These are phyloP conservation scores for Xenus cinereus DNA, from an alignment of 2,113 vertebrate genomes.

Conservation along the genomic window DNA sequence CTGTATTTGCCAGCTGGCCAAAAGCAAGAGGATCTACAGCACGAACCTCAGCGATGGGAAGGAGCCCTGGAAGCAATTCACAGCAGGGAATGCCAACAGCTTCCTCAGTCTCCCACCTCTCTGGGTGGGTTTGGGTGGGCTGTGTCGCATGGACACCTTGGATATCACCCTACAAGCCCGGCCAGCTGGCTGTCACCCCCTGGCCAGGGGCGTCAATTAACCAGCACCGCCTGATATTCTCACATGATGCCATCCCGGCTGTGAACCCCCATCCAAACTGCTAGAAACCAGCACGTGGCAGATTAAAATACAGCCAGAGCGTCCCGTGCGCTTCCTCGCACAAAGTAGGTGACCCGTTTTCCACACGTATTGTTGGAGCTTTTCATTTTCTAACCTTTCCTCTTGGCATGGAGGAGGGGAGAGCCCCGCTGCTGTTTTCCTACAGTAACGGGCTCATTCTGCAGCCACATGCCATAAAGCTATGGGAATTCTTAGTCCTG, in stretches of 20 bases:
- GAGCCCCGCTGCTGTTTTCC: background rate
- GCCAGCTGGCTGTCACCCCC: background rate
- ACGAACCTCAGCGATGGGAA: background rate
- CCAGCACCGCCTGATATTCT: background rate
- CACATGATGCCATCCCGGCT: accelerated
- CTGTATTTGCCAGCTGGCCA: background rate
- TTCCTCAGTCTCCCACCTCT: background rate
- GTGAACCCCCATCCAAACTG: accelerated
- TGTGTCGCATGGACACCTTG: background rate
- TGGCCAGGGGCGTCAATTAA: accelerated
- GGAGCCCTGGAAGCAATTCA: background rate
- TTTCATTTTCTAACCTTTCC: background rate
- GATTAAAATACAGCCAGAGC: background rate
- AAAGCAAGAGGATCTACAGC: background rate
- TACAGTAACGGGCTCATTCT: accelerated
- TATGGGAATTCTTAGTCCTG: accelerated
- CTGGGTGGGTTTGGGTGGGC: background rate
- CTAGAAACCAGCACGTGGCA: background rate
- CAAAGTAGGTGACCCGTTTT: background rate
- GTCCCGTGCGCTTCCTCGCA: background rate
- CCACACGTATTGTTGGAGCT: accelerated
- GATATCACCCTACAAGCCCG: background rate
- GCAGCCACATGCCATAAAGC: background rate
- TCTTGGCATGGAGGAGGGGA: background rate
- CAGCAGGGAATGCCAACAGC: background rate